Evolutionary conservation across 2,888 invertebrate genomes (phyloP).

Genomic region (Cheilosia impressa): DNA sequence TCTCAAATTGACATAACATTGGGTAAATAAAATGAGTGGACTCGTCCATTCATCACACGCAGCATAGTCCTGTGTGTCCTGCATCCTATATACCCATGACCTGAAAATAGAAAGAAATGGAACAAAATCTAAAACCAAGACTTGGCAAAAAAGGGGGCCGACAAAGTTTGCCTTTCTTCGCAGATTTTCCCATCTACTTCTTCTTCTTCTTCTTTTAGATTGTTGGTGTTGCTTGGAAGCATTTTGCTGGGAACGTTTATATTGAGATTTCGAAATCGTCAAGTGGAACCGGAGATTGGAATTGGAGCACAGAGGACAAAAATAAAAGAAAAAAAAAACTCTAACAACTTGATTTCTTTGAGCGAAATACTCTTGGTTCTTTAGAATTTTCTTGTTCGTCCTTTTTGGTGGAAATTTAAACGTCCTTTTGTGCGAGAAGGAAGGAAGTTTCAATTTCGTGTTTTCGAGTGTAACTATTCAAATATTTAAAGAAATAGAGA

Average conservation of each 20-base stretch:
- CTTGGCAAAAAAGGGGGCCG: conserved; percentile 25
- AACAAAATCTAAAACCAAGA: conserved; percentile 33
- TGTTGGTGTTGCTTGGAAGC: not conserved
- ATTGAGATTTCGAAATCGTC: conserved; percentile 67
- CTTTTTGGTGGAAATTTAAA: conserved; percentile 28
- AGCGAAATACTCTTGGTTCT: conserved; percentile 37
- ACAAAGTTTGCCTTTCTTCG: conserved; percentile 43
- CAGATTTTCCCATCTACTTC: conserved; percentile 29
- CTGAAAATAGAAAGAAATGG: conserved; percentile 34
- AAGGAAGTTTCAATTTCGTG: conserved; percentile 37
- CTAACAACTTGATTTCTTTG: conserved; percentile 69
- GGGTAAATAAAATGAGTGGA: conserved; percentile 65
- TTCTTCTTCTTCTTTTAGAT: not conserved
- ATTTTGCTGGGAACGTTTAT: conserved; percentile 44
- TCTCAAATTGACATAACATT: conserved; percentile 61
- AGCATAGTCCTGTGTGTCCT: conserved; percentile 13
- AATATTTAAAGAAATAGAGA: conserved; percentile 58
- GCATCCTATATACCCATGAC: conserved; percentile 33
- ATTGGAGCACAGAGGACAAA: conserved; percentile 42
- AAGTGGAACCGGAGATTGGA: conserved; percentile 70
- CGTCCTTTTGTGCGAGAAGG: not conserved
- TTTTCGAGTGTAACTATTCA: conserved; percentile 51
- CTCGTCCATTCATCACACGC: conserved; percentile 63
- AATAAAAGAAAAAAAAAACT: conserved; percentile 17
- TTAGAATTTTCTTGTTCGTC: not conserved